Conservation (phyloP, 2,797 vertebrate species). For the Notoglanidium macrostoma region DNA sequence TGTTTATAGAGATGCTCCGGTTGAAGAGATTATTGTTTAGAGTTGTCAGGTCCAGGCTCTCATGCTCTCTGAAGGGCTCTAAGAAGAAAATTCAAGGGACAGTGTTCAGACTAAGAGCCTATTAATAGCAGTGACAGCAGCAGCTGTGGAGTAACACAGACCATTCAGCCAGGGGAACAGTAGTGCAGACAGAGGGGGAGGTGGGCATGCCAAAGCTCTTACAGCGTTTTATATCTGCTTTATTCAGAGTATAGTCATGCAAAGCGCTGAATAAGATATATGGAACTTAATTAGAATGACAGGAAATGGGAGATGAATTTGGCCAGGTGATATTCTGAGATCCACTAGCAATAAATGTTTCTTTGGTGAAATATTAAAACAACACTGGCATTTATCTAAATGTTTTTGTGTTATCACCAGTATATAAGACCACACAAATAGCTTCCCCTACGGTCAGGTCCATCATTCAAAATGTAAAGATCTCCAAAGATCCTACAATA, state of each 20-base stretch:
- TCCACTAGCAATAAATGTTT: background rate
- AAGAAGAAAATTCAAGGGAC: slow-evolving; percentile 60
- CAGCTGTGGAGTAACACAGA: slow-evolving; percentile 55
- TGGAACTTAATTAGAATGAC: slow-evolving; percentile 5
- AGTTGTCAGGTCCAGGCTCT: slow-evolving; percentile 29
- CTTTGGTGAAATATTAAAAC: background rate
- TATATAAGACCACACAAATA: background rate
- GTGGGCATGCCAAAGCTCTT: slow-evolving; percentile 7
- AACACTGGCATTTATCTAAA: background rate
- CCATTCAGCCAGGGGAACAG: slow-evolving; percentile 39
- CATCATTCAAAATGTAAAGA: background rate
- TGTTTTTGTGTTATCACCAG: background rate
- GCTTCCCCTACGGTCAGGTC: background rate
- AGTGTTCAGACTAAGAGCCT: slow-evolving; percentile 60
- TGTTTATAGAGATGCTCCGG: slow-evolving; percentile 12
- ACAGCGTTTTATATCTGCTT: slow-evolving; percentile 38
- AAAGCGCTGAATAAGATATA: slow-evolving; percentile 18
- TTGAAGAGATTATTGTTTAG: slow-evolving; percentile 14
- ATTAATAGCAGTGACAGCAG: slow-evolving; percentile 54
- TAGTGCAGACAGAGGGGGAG: slow-evolving; percentile 14
- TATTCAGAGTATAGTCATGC: slow-evolving; percentile 7
- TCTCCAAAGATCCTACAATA: background rate
- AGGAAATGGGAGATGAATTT: background rate
- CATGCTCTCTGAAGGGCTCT: slow-evolving; percentile 54
- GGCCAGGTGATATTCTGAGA: background rate